These are phyloP conservation scores for Agriopis marginaria DNA, from an alignment of 2,888 invertebrate genomes.

Conservation along the genomic window DNA sequence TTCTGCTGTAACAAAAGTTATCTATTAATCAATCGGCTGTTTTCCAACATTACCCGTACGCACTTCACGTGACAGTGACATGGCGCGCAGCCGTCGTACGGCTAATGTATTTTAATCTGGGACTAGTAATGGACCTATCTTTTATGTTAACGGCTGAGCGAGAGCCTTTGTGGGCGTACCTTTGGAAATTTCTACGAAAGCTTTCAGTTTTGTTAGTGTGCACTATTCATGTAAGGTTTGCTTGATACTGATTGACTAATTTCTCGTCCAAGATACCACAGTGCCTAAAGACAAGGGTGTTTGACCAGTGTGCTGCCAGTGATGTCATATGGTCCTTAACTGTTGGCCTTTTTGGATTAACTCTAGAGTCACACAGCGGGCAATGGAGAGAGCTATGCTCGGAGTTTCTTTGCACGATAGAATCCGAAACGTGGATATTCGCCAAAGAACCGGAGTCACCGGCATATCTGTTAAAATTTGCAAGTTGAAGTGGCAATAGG, in stretches of 20 bases:
- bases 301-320: not conserved
- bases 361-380: no score
- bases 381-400: no score
- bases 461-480: no score
- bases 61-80: constrained; percentile 52
- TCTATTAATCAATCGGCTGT: constrained; percentile 22
- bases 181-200: constrained; percentile 19
- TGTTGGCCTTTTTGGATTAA: no score
- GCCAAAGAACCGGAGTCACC: no score
- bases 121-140: constrained; percentile 54
- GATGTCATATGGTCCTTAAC: not conserved
- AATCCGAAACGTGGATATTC: no score
- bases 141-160: constrained; percentile 24
- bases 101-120: constrained; percentile 57
- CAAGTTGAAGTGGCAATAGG: no score
- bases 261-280: not conserved
- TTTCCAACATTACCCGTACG: constrained; percentile 27
- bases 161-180: constrained; percentile 21
- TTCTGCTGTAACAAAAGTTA: constrained; percentile 18
- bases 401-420: no score
- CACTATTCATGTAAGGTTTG: constrained; percentile 6
- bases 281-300: no score
- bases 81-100: constrained; percentile 41
- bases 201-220: constrained; percentile 12
- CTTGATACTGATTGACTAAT: not conserved